These are phyloP conservation scores for Leptinotarsa lineolata DNA, from an alignment of 1,140 invertebrate genomes.

Conservation along the genomic window DNA sequence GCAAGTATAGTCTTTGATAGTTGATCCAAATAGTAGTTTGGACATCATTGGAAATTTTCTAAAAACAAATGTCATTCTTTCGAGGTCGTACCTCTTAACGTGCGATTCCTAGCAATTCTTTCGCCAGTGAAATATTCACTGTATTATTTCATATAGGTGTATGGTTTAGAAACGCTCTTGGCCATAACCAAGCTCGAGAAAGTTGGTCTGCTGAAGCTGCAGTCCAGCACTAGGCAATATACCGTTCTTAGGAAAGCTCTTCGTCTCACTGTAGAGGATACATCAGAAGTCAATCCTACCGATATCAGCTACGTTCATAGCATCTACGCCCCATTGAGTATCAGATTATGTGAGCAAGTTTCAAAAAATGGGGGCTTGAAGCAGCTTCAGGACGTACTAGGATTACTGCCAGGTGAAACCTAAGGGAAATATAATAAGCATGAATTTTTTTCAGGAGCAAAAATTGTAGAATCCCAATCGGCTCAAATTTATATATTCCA, in stretches of 20 bases:
- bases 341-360: slow-evolving; percentile 85
- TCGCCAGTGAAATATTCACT: no score
- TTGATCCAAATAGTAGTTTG: no score
- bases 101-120: no score
- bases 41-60: no score
- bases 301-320: slow-evolving; percentile 94
- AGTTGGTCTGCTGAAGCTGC: slow-evolving; percentile 76
- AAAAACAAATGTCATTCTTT: no score
- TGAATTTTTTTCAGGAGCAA: background rate
- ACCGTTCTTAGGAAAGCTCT: slow-evolving; percentile 75
- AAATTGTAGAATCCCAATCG: no score
- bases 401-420: slow-evolving; percentile 58
- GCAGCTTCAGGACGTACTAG: slow-evolving; percentile 65
- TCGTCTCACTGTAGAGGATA: slow-evolving; percentile 84
- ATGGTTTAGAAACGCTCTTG: slow-evolving; percentile 85
- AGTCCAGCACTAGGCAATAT: slow-evolving; percentile 72
- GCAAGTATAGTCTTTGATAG: no score
- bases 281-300: slow-evolving; percentile 79
- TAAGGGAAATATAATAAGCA: background rate
- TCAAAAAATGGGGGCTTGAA: slow-evolving; percentile 82
- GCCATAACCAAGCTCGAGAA: slow-evolving; percentile 88
- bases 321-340: slow-evolving; percentile 92
- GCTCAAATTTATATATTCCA: no score
- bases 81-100: no score
- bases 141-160: slow-evolving; percentile 62